phyloP scores from a whole-genome alignment of 1,140 invertebrate species.

The Contarinia nasturtii region DNA sequence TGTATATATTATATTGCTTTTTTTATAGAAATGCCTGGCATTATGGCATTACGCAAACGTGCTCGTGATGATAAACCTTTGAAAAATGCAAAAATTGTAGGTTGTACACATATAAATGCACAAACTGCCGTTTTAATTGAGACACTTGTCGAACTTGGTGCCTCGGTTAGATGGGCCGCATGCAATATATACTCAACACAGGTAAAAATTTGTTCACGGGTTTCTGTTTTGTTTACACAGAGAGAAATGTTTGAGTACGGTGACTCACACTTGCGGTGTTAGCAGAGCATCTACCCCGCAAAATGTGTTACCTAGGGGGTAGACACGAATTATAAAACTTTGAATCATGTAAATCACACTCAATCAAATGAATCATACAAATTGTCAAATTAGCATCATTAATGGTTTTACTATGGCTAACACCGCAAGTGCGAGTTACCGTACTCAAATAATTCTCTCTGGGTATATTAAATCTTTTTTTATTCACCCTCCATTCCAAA shows the following conservation, averaged over 20 bases:
- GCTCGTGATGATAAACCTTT: conserved; percentile 86
- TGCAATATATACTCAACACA: conserved; percentile 98
- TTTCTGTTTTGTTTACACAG: not conserved
- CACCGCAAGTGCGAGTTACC: not conserved
- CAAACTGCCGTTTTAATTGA: conserved; percentile 94
- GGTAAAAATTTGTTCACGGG: conserved; percentile 26
- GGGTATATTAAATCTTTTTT: too few relatives aligned
- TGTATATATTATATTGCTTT: too few relatives aligned
- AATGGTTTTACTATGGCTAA: too few relatives aligned
- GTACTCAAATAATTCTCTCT: not conserved
- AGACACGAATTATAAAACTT: too few relatives aligned
- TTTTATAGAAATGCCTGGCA: conserved; percentile 80
- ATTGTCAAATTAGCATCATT: too few relatives aligned
- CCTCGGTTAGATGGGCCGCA: conserved; percentile 83
- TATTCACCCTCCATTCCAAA: too few relatives aligned
- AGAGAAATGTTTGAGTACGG: too few relatives aligned
- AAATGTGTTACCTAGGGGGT: not conserved
- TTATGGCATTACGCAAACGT: conserved; percentile 80
- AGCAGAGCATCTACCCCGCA: not conserved
- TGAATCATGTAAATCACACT: not conserved
- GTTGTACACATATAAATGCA: conserved; percentile 95
- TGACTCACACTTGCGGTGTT: not conserved
- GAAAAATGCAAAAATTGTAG: conserved; percentile 88
- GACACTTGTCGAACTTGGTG: conserved; percentile 75
- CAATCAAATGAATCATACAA: not conserved